Conservation (phyloP, 2,113 vertebrate genomes). For the Sclerurus mexicanus region DNA sequence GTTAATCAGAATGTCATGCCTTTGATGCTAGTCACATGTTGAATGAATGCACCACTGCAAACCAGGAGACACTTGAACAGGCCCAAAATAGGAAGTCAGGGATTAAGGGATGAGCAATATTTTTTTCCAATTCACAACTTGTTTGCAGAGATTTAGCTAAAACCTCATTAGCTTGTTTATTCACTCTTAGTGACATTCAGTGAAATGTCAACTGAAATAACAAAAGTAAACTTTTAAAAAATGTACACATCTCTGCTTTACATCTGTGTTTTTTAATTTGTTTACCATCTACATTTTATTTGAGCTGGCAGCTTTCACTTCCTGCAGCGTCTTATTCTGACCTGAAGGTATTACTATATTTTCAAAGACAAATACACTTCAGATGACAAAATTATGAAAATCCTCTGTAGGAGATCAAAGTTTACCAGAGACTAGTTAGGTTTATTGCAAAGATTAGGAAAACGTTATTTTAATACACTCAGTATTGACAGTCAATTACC, state of each 20-base stretch:
- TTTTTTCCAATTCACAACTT: slow-evolving; percentile 28
- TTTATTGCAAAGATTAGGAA: not conserved
- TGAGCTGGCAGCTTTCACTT: not conserved
- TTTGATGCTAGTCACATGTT: slow-evolving; percentile 62
- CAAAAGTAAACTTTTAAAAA: slow-evolving; percentile 56
- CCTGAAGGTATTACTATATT: not conserved
- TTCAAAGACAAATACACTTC: not conserved
- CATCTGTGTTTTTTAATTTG: not conserved
- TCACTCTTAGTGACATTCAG: slow-evolving; percentile 57
- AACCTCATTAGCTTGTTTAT: slow-evolving; percentile 73
- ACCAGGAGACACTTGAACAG: not conserved
- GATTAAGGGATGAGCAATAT: slow-evolving; percentile 33
- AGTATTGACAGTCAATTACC: not conserved
- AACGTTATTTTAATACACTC: not conserved
- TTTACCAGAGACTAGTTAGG: not conserved
- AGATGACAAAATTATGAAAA: not conserved
- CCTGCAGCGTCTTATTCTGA: not conserved
- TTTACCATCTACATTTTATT: not conserved
- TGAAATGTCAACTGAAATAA: slow-evolving; percentile 68
- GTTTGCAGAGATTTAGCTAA: slow-evolving; percentile 59
- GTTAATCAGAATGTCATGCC: slow-evolving; percentile 65
- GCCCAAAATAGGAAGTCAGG: slow-evolving; percentile 26
- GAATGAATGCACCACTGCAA: slow-evolving; percentile 41
- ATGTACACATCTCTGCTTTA: not conserved
- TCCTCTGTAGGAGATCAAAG: not conserved